Percentiles rank a stretch among this genome's conserved stretches.
Conservation (phyloP, 2,113 vertebrate genomes). For the Camelus dromedarius region DNA sequence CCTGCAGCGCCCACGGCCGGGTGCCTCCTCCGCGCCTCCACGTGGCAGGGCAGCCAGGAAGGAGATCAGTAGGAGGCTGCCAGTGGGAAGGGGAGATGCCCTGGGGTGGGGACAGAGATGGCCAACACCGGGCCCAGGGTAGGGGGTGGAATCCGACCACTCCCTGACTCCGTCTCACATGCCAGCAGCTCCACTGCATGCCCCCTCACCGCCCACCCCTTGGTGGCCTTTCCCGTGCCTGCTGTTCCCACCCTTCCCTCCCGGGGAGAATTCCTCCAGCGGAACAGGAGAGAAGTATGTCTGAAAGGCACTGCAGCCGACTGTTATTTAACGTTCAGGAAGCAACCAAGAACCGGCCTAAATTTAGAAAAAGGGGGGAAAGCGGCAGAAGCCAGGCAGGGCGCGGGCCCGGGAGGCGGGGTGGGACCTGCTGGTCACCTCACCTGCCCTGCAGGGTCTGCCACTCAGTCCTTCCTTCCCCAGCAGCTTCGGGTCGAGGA, state of each 20-base stretch:
- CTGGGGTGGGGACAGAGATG: neutral
- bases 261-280: neutral
- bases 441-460: neutral
- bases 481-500: neutral
- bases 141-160: neutral
- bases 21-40: neutral
- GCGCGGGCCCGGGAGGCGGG: neutral
- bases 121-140: neutral
- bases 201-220: neutral
- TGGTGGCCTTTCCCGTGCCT: neutral
- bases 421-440: accelerated
- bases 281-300: neutral
- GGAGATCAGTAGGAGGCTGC: neutral
- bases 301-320: neutral
- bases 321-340: neutral
- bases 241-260: neutral
- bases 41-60: neutral
- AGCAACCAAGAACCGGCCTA: neutral
- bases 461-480: neutral
- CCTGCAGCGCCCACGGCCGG: too few relatives aligned
- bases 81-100: neutral
- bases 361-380: neutral
- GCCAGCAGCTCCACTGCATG: neutral
- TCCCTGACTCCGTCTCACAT: neutral
- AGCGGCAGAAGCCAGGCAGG: neutral